These are phyloP conservation scores for Pachliopta kotzebuea DNA, from an alignment of 2,888 invertebrate species.

Conservation along the genomic window DNA sequence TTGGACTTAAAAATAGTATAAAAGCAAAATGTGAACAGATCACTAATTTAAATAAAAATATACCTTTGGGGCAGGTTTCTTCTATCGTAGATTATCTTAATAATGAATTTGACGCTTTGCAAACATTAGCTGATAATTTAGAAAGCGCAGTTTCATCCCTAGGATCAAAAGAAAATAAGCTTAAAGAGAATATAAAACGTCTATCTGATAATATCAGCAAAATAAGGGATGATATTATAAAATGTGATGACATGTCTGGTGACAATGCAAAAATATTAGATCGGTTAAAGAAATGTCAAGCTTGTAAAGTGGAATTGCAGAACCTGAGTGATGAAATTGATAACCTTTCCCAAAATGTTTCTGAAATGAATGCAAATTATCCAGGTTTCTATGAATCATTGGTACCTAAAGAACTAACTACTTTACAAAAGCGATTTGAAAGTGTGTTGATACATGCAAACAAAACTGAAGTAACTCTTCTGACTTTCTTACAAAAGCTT, in stretches of 20 bases:
- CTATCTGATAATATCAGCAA: conserved; percentile 85
- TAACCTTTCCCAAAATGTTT: conserved; percentile 84
- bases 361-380: conserved; percentile 86
- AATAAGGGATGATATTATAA: conserved; percentile 90
- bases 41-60: conserved; percentile 85
- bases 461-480: conserved; percentile 89
- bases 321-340: conserved; percentile 84
- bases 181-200: conserved; percentile 86
- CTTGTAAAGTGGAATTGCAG: conserved; percentile 85
- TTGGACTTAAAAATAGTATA: conserved; percentile 88
- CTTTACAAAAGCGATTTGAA: conserved; percentile 91
- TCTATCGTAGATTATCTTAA: conserved; percentile 84
- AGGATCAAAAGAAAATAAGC: conserved; percentile 86
- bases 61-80: conserved; percentile 84
- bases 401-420: conserved; percentile 89
- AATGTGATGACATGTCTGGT: conserved; percentile 94
- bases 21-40: conserved; percentile 90
- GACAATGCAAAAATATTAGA: conserved; percentile 91
- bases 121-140: conserved; percentile 86
- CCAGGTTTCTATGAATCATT: conserved; percentile 89
- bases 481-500: conserved; percentile 91
- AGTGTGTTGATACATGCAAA: conserved; percentile 88
- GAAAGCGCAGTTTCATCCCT: conserved; percentile 86
- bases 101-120: conserved; percentile 88
- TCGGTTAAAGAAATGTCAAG: conserved; percentile 87